Base-by-base conservation (phyloP, 1,140 invertebrate species). In the Pentalonia nigronervosa region DNA sequence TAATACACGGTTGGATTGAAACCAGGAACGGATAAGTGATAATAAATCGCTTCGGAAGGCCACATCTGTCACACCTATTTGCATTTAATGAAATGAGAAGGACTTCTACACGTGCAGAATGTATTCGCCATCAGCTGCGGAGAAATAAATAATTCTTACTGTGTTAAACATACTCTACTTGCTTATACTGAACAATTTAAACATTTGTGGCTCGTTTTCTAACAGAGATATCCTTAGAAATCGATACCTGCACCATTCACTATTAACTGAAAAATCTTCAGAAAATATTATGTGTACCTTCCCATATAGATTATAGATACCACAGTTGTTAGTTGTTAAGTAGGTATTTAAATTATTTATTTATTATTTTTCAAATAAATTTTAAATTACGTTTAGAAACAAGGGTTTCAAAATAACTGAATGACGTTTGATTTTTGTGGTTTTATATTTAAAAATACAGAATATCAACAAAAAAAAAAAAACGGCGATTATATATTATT, bases 21-120 rank as follows among this genome's bases (percentile, higher is more conserved):
- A 53, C 50, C 20, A 20, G 60, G 30, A 25, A 67, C 8, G 11
- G 60, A 9, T 30, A 67, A 67, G 30, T 67, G 67, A 83, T 36
- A 83, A 83, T 83, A 83, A 83, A 83, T 83, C 34, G 76, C 20
- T 36, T 21, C 7, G 20, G 20, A 36, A 21, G 34, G 34, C 20
- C 34, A 36, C 76, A 83, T 76, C 60, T 76, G 60, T 76, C 60
- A 76, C 60, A 76, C 60, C 60, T 76, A 76, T 76, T 76, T 76
- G 60, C 60, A 76, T 76, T 76, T 76, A n/a, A 76, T 76, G 60
- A 76, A 76, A 76, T 17, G 30, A 76, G 60, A 76, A 76, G n/a
- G n/a, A 76, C n/a, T 76, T 41, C 60, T 14, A 76, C 30, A 0
- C 60, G 6, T 3, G 30, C 30, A 6, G 14, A n/a, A 76, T 76